Evolutionary conservation across 2,113 vertebrate genomes (phyloP).

Genomic region (Actenoides hombroni): DNA sequence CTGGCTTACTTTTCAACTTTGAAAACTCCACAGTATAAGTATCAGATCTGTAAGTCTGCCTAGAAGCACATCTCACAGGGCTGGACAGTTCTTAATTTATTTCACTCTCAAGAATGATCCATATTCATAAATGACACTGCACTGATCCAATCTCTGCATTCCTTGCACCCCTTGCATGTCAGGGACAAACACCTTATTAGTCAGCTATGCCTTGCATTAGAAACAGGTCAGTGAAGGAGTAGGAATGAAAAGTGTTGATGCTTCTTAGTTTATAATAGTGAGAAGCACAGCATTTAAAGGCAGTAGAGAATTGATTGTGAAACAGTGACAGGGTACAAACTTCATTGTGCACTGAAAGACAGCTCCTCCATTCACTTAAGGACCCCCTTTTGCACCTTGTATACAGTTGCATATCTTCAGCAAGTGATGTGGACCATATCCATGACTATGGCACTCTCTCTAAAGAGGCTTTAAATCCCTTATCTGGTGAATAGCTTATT

Average conservation of each 20-base stretch:
- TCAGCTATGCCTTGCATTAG: not conserved
- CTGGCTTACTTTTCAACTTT: not conserved
- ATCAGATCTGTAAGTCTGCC: fast-evolving
- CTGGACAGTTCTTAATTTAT: not conserved
- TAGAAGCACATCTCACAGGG: not conserved
- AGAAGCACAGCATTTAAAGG: not conserved
- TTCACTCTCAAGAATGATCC: not conserved
- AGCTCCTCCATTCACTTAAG: not conserved
- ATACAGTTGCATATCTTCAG: not conserved
- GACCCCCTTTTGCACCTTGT: not conserved
- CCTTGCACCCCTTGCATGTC: fast-evolving
- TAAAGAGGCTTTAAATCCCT: not conserved
- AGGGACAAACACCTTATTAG: not conserved
- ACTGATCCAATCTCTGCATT: not conserved
- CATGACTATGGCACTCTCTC: not conserved
- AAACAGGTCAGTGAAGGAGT: not conserved
- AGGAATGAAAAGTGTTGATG: fast-evolving
- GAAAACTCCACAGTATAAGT: not conserved
- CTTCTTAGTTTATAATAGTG: not conserved
- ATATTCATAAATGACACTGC: not conserved
- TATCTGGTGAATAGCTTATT: not conserved
- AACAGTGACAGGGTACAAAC: not conserved
- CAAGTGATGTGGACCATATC: not conserved
- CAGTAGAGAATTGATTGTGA: not conserved
- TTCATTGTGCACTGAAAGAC: not conserved